phyloP scores from a whole-genome alignment of 2,113 vertebrate genomes.

The human region GRCh38 chr2:14681001-14681500 shows the following conservation, averaged over 20 bases:
- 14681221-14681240: neutral
- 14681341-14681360: neutral
- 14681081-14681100: neutral
- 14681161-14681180: neutral
- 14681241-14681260: neutral
- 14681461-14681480: neutral
- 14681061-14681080: neutral
- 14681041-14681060: neutral
- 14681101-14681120: neutral
- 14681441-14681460: neutral
- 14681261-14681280: neutral
- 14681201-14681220: neutral
- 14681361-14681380: neutral
- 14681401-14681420: neutral
- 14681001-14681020: neutral
- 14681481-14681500: neutral
- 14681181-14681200: neutral
- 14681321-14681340: neutral
- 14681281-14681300: neutral
- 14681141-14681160: neutral
- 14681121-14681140: neutral
- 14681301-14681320: neutral
- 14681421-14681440: neutral
- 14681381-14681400: neutral
- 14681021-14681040: neutral